These are phyloP conservation scores for Pandemis cinnamomeana DNA, from an alignment of 2,888 invertebrate species.

Conservation along the genomic window DNA sequence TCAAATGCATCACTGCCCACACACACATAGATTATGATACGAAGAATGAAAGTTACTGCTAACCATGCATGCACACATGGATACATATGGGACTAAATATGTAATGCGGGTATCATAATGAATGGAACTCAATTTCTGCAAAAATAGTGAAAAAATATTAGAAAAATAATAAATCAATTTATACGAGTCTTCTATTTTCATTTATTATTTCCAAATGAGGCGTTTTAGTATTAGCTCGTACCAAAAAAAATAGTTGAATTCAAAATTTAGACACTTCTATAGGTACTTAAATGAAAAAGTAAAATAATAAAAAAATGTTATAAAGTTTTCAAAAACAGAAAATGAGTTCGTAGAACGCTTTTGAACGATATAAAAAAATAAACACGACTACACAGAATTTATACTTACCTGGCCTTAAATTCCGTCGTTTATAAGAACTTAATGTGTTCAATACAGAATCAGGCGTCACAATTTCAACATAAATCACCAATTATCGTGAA, in stretches of 20 bases:
- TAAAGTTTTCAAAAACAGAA: slow-evolving; percentile 44
- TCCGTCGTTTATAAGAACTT: slow-evolving; percentile 1
- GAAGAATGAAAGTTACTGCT: slow-evolving; percentile 24
- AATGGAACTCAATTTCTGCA: slow-evolving; percentile 57
- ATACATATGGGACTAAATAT: slow-evolving; percentile 41
- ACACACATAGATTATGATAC: slow-evolving; percentile 12
- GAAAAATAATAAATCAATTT: not conserved
- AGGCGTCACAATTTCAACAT: not conserved
- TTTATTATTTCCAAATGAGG: no score
- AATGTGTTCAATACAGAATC: not conserved
- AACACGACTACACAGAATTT: slow-evolving; percentile 3
- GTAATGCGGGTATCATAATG: slow-evolving; percentile 32
- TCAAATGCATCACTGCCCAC: slow-evolving; percentile 35
- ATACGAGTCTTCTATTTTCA: not conserved
- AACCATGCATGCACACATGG: slow-evolving; percentile 39
- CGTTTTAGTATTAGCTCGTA: no score
- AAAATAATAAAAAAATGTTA: not conserved
- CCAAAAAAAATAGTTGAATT: not conserved
- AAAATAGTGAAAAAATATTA: slow-evolving; percentile 15
- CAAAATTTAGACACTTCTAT: not conserved
- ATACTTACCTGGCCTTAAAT: slow-evolving; percentile 13
- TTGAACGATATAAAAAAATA: slow-evolving; percentile 22
- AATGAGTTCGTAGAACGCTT: slow-evolving; percentile 53
- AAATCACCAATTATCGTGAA: not conserved
- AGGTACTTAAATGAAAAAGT: not conserved